Conservation (phyloP, 2,888 invertebrate species). For the Leistus spinibarbis region DNA sequence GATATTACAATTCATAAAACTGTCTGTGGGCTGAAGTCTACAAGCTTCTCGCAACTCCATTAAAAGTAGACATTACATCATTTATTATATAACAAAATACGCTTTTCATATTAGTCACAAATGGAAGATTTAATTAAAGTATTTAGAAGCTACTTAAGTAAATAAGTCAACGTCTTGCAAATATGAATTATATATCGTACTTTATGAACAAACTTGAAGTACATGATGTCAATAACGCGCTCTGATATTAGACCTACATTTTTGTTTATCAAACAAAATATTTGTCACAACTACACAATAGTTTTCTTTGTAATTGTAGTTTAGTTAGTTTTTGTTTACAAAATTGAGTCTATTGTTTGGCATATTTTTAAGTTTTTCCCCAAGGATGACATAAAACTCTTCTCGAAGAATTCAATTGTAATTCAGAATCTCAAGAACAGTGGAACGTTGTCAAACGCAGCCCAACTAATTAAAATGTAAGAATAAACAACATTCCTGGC, state of each 20-base stretch:
- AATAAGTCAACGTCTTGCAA: no score
- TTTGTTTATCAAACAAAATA: no score
- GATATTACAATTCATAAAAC: not conserved
- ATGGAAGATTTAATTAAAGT: not conserved
- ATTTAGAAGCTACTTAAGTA: not conserved
- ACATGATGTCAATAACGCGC: no score
- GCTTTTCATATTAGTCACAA: not conserved
- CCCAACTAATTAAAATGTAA: not conserved
- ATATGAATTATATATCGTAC: no score
- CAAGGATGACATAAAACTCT: not conserved
- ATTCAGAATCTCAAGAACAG: not conserved
- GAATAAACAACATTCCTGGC: not conserved
- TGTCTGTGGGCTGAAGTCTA: not conserved
- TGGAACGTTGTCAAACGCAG: not conserved
- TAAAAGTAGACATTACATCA: not conserved
- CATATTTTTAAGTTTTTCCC: no score
- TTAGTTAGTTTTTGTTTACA: no score
- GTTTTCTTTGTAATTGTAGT: no score
- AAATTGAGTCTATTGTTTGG: no score
- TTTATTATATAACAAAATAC: not conserved
- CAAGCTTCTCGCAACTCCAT: not conserved
- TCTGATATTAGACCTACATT: no score
- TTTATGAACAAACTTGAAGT: no score
- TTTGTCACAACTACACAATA: no score
- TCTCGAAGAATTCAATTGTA: not conserved